Base-by-base conservation (phyloP, 2,888 invertebrate species). In the Belgica antarctica region DNA sequence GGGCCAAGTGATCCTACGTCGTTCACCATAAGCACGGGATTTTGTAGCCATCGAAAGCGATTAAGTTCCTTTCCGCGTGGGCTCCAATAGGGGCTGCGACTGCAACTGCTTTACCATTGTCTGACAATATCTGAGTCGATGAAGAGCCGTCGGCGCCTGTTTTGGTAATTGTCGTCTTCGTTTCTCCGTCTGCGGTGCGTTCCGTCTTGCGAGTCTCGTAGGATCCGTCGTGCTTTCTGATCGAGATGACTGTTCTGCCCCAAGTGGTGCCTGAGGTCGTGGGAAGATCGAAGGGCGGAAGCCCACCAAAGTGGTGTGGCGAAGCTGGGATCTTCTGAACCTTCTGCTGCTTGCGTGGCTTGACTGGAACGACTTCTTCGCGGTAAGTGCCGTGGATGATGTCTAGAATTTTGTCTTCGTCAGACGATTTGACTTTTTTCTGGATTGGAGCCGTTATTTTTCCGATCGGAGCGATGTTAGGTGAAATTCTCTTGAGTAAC, bases 121-220 rank as follows among this genome's bases (percentile, higher is more conserved):
- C 61, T 15, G 24, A 10, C 10, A 61, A 70, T 2, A 61, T 15
- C 27, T 61, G 25, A n/a, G 70, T 70, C 7, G 61, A 41, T 61
- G 70, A 61, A 3, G 19, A 17, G 8, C 61, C 61, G 15, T 61
- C 80, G 71, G 79, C 74, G 1, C 76, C 72, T 22, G 76, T 75
- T 25, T 78, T 78, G 22, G 83, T 84, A 31, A 85, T 77, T n/a
- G 82, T 84, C 10, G 83, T 85, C 73, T 85, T 83, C 73, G 83
- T 81, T 74, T 84, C 85, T 0, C 87, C 87, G 46, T 83, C 78
- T 10, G 81, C 82, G 74, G 87, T 86, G 74, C 78, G 80, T 1
- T 84, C 78, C 19, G 83, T 81, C 74, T 80, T 81, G 57, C 82
- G 82, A 27, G 84, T 83, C 78, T 86, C 85, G 71, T 83, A 77